Evolutionary conservation across 2,888 invertebrate species (phyloP), one percentile per base, ranked within the genome.

Genomic region (Dasypogon diadema): DNA sequence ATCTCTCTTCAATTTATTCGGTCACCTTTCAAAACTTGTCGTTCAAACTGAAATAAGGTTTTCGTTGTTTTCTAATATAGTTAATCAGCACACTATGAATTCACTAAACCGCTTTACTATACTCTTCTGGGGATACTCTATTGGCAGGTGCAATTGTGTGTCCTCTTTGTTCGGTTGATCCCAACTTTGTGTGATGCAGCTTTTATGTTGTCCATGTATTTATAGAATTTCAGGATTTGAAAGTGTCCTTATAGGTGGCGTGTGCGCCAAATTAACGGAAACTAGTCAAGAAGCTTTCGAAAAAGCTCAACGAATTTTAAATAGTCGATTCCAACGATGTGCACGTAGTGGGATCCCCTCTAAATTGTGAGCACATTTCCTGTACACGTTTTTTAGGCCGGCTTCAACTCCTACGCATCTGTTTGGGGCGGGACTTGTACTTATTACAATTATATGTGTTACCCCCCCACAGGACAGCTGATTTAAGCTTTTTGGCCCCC

Each of bases 201-300:
- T 74, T 63, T 60, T 21, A 34, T 54, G 37, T 48, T 18, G 14
- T n/a, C 42, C 72, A 51, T 3, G 74, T 74, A 74, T 74, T 74
- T 74, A 74, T 74, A 74, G 54, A 70, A 34, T 34, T 70, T 70
- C 48, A 21, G 54, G 34, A 54, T 70, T 70, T 54, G n/a, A 70
- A 70, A 70, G 70, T 54, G 30, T 70, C 30, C 54, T 51, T 70
- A 30, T 54, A 54, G 54, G 51, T 70, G 54, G 30, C 30, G 30
- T 54, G 34, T 54, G 70, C 54, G 22, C 22, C 54, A 72, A 55
- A 12, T 42, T 46, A 73, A 73, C 56, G 58, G 46, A 56, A 42
- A 58, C 22, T 18, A 12, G 60, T 18, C 2, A n/a, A 22, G 4
- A 26, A 46, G 55, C 56, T 73, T 73, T 72, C 4, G 3, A 21